Evolutionary conservation across 2,797 vertebrate species (phyloP).

Genomic region (Novumbra hubbsi): DNA sequence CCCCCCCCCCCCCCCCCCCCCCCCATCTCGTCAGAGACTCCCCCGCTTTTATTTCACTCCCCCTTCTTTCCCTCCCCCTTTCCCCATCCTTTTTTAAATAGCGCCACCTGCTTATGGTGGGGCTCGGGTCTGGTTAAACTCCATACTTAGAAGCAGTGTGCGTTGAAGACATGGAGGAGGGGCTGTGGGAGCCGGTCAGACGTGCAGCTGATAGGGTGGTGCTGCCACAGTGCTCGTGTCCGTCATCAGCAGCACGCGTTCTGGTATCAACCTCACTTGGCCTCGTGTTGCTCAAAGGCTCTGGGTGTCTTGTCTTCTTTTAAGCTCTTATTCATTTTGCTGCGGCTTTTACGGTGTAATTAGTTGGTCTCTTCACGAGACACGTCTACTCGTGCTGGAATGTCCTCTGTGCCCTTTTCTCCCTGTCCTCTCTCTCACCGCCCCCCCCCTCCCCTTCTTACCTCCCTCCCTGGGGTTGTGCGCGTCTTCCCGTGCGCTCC

Average conservation of each 20-base stretch:
- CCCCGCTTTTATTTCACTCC: slow-evolving; percentile 54
- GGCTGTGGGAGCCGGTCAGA: slow-evolving; percentile 29
- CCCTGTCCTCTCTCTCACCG: slow-evolving; percentile 27
- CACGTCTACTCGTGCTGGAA: slow-evolving; percentile 59
- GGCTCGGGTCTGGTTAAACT: slow-evolving; percentile 71
- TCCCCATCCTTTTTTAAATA: slow-evolving; percentile 72
- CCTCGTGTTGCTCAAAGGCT: slow-evolving; percentile 44
- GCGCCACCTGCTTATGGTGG: slow-evolving; percentile 78
- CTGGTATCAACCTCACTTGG: slow-evolving; percentile 50
- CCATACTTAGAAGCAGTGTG: slow-evolving; percentile 83
- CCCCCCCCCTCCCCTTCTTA: slow-evolving; percentile 12
- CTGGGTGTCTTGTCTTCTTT: slow-evolving; percentile 49
- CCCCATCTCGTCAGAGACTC: too few relatives aligned
- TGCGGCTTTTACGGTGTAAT: slow-evolving; percentile 69
- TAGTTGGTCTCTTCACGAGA: slow-evolving; percentile 67
- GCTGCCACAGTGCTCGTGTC: slow-evolving; percentile 7
- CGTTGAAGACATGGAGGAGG: slow-evolving; percentile 44
- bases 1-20: slow-evolving; percentile 52
- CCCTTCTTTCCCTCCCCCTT: slow-evolving; percentile 49
- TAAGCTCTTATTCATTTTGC: slow-evolving; percentile 69
- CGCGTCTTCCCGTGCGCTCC: slow-evolving; percentile 10
- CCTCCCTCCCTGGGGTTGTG: slow-evolving; percentile 7
- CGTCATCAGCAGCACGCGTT: slow-evolving; percentile 7
- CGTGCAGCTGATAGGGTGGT: slow-evolving; percentile 43
- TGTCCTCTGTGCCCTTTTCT: slow-evolving; percentile 62